Evolutionary conservation across 2,797 vertebrate genomes (phyloP).

Genomic region (Halcyon badia): DNA sequence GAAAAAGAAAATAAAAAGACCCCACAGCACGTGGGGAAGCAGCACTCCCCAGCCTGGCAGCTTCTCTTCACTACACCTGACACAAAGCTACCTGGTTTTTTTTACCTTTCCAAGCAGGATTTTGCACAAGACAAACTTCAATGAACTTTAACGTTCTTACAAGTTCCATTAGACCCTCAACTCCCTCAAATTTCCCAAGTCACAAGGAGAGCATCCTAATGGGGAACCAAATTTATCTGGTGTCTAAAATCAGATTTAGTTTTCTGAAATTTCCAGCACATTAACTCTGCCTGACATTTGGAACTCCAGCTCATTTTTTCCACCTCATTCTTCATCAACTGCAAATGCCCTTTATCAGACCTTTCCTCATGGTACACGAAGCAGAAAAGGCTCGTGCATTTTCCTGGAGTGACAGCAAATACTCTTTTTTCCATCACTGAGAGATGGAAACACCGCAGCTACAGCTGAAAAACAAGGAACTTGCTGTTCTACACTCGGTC

Average conservation of each 20-base stretch:
- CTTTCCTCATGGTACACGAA: neutral
- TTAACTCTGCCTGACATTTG: constrained; percentile 59
- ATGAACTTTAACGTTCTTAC: neutral
- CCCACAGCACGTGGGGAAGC: neutral
- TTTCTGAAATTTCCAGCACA: constrained; percentile 32
- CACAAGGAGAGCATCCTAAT: neutral
- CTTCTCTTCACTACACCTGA: neutral
- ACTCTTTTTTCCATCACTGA: neutral
- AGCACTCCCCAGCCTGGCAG: neutral
- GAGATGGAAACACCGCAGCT: neutral
- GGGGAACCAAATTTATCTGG: neutral
- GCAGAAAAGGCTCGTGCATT: constrained; percentile 1
- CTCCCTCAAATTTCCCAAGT: neutral
- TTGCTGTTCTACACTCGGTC: neutral
- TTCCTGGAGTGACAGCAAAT: neutral
- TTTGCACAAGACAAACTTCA: neutral
- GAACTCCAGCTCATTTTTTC: constrained; percentile 8
- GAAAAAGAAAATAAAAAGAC: neutral
- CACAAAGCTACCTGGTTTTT: neutral
- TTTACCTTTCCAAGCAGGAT: neutral
- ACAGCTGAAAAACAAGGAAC: neutral
- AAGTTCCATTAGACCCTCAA: neutral
- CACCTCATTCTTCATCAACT: constrained; percentile 24
- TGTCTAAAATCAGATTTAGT: neutral
- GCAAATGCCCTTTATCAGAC: constrained; percentile 52